phyloP scores from a whole-genome alignment of 2,113 vertebrate species.

The Glaucidium brasilianum region DNA sequence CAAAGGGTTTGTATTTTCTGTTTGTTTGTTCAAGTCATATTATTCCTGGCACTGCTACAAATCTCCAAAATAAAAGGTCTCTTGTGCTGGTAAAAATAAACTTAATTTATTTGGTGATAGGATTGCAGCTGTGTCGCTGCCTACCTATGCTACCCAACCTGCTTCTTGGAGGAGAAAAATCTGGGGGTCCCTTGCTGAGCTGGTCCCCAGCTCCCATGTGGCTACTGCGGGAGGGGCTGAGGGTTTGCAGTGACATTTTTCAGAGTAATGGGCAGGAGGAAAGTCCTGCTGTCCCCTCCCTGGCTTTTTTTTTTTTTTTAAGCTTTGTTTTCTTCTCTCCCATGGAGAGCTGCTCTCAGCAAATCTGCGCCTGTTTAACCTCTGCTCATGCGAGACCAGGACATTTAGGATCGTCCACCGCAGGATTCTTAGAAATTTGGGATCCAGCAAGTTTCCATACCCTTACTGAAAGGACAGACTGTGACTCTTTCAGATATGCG shows the following conservation, averaged over 20 bases:
- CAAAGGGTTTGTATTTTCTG: not conserved
- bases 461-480: not conserved
- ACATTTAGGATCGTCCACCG: fast-evolving
- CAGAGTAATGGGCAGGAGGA: not conserved
- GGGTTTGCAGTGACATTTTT: fast-evolving
- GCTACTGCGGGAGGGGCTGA: fast-evolving
- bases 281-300: not conserved
- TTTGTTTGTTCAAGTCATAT: constrained; percentile 21
- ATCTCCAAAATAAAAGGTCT: not conserved
- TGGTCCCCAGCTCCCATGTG: not conserved
- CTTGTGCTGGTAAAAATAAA: constrained; percentile 30
- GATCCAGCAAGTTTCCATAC: not conserved
- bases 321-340: not conserved
- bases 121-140: not conserved
- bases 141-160: not conserved
- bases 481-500: not conserved
- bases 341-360: not conserved
- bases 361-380: not conserved
- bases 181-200: not conserved
- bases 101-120: not conserved
- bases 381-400: not conserved
- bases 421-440: not conserved
- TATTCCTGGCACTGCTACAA: not conserved
- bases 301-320: not conserved
- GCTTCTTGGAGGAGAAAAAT: fast-evolving